Base-by-base conservation (phyloP, 2,888 invertebrate genomes). In the Megaustenia siamemsis region DNA sequence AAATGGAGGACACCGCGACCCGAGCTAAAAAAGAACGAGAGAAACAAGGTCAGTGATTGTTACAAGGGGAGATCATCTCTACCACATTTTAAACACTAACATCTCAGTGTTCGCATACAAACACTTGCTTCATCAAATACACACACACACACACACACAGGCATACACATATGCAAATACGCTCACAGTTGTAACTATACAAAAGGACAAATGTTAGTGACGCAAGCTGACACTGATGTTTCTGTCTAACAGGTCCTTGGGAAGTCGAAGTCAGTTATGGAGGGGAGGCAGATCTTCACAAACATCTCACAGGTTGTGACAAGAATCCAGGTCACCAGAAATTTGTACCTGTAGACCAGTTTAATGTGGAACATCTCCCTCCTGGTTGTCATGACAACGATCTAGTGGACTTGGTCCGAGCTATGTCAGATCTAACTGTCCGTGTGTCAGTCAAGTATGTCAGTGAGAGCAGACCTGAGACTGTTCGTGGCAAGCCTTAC, bases 301-400 rank as follows among this genome's bases (percentile, higher is more conserved):
- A 40, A 15, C 24, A 38, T 0, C 32, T 73, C 2, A 73, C 53
- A 24, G 32, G 49, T 28, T 73, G 73, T 49, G 32, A 24, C 49
- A 73, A 73, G 49, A 73, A 73, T 32, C 73, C 49, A 49, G 73
- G 49, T 8, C 73, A 73, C 73, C 28, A 49, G 32, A 28, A 49
- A 3, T 73, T 73, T 43, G 53, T 73, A 10, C 73, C 73, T 1
- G 73, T 73, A 1, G 6, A 28, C 18, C 28, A 49, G 4, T 73
- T 73, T 18, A 24, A 6, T 0, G 21, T 0, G 24, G 18, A 32
- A 8, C 12, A 49, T 49, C 49, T 73, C 32, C 73, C 73, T 10
- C 32, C 12, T 0, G 73, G 49, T 0, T 73, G 32, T 43, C 45
- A 32, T 6, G 49, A 73, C 32, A 73, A 21, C 32, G 32, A 49